Percentiles rank a stretch among this genome's conserved stretches.
Evolutionary conservation across 2,888 invertebrate species (phyloP).

Genomic region (Augochlorella aurata): DNA sequence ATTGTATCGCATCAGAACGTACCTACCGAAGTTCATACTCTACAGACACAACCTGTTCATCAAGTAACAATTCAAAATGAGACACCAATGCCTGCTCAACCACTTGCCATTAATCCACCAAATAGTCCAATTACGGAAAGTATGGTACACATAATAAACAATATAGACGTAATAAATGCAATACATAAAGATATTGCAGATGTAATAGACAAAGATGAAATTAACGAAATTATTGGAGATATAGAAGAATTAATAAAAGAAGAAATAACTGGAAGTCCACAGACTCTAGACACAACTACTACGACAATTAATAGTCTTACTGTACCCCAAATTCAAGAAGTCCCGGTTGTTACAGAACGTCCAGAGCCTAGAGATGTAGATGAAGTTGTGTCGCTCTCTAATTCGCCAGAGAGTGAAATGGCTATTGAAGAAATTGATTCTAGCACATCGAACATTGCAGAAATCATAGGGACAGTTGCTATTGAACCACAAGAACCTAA

Average conservation of each 20-base stretch:
- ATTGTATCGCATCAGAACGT: slow-evolving; percentile 61
- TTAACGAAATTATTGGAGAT: slow-evolving; percentile 80
- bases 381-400: slow-evolving; percentile 81
- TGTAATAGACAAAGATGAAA: slow-evolving; percentile 80
- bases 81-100: slow-evolving; percentile 37
- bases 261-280: slow-evolving; percentile 78
- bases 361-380: slow-evolving; percentile 82
- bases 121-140: slow-evolving; percentile 72
- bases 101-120: slow-evolving; percentile 56
- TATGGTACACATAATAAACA: slow-evolving; percentile 78
- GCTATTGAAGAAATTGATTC: slow-evolving; percentile 84
- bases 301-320: slow-evolving; percentile 50
- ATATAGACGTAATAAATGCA: slow-evolving; percentile 74
- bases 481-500: slow-evolving; percentile 73
- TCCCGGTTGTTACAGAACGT: slow-evolving; percentile 65
- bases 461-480: slow-evolving; percentile 81
- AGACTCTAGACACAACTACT: slow-evolving; percentile 58
- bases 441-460: slow-evolving; percentile 83
- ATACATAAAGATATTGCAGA: slow-evolving; percentile 78
- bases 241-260: slow-evolving; percentile 80
- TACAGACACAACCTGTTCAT: slow-evolving; percentile 52
- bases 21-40: slow-evolving; percentile 47
- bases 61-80: slow-evolving; percentile 57
- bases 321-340: slow-evolving; percentile 60
- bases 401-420: slow-evolving; percentile 83